These are phyloP conservation scores for Taxidea taxus DNA, from an alignment of 2,113 vertebrate species.

Conservation along the genomic window DNA sequence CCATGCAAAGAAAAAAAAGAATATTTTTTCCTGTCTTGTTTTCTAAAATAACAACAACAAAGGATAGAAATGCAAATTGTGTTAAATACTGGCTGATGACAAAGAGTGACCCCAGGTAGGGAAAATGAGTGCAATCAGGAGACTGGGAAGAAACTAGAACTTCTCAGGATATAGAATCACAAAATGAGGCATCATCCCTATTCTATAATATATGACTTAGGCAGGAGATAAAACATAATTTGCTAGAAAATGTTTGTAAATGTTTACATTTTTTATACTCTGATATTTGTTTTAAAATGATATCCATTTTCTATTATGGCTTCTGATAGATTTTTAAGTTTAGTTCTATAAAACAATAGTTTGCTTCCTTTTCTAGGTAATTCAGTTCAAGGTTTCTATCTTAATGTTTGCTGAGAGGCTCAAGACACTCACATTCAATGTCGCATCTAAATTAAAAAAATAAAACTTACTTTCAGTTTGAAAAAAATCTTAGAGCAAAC, in stretches of 20 bases:
- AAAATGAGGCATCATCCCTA: background rate
- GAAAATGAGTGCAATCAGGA: background rate
- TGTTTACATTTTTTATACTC: conserved; percentile 31
- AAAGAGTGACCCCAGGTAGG: background rate
- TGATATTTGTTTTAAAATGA: background rate
- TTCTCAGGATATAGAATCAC: background rate
- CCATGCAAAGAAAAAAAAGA: background rate
- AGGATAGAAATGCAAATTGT: background rate
- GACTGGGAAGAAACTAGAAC: background rate
- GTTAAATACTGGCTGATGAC: background rate
- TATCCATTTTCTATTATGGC: background rate
- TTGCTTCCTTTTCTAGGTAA: background rate
- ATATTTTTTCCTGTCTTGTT: background rate
- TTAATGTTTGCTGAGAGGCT: background rate
- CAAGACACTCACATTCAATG: background rate
- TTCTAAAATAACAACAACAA: conserved; percentile 13
- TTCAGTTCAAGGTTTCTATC: background rate
- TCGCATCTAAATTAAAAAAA: background rate
- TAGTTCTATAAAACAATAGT: background rate
- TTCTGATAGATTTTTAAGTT: conserved; percentile 15
- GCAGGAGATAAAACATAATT: conserved; percentile 9
- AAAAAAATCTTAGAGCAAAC: background rate
- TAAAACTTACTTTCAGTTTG: background rate
- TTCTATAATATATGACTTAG: background rate
- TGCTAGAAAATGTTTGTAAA: background rate